phyloP scores from a whole-genome alignment of 1,140 invertebrate genomes.

The Laodelphax striatellus region DNA sequence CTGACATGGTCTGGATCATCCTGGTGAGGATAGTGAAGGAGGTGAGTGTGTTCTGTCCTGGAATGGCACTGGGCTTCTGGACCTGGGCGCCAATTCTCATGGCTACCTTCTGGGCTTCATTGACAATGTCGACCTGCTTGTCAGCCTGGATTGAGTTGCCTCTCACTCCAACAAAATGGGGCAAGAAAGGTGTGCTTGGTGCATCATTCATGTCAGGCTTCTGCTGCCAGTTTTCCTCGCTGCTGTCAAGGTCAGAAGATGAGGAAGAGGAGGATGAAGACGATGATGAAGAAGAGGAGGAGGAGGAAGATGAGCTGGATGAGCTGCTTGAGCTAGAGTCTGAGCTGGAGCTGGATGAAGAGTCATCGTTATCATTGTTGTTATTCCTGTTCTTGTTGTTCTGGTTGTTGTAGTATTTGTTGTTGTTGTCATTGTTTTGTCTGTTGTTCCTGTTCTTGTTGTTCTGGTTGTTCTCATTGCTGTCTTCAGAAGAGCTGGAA shows the following conservation, averaged over 20 bases:
- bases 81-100: conserved; percentile 42
- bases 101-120: conserved; percentile 36
- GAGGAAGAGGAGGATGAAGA: neutral
- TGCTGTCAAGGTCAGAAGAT: conserved; percentile 19
- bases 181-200: conserved; percentile 35
- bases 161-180: conserved; percentile 38
- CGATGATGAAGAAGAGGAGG: neutral
- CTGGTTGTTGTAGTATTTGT: neutral
- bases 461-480: neutral
- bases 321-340: conserved; percentile 18
- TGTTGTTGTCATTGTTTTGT: conserved; percentile 7
- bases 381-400: conserved; percentile 22
- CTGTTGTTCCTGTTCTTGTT: conserved; percentile 7
- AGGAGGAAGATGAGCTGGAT: conserved; percentile 19
- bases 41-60: conserved; percentile 39
- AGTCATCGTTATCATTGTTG: conserved; percentile 9
- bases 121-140: conserved; percentile 27
- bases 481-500: conserved; percentile 4
- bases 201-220: conserved; percentile 34
- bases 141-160: conserved; percentile 33
- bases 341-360: conserved; percentile 12
- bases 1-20: conserved; percentile 44
- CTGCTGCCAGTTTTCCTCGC: conserved; percentile 28
- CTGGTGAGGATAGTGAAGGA: conserved; percentile 47
- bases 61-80: conserved; percentile 41